A percentile compares a stretch with the other conserved stretches of the same genome.
Conservation (phyloP, 2,797 vertebrate genomes). For the Rhynchotus rufescens region DNA sequence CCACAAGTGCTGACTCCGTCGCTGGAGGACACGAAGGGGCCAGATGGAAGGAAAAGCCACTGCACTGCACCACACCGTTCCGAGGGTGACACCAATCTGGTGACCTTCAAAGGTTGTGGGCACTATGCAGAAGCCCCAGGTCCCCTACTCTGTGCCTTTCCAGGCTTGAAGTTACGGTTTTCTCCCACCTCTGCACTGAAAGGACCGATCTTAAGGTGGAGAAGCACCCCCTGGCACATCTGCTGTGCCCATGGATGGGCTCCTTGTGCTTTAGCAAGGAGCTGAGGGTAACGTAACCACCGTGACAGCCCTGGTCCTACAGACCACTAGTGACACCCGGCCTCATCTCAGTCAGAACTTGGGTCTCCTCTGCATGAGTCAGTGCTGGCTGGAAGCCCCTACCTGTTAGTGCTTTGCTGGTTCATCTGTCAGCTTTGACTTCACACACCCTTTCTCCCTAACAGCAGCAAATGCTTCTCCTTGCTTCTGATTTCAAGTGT, state of each 20-base stretch:
- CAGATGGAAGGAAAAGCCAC: slow-evolving; percentile 54
- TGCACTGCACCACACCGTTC: neutral
- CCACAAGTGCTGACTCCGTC: slow-evolving; percentile 50
- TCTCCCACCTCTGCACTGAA: neutral
- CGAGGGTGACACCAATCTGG: rapidly evolving
- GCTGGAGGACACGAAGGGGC: slow-evolving; percentile 26
- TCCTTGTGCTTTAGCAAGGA: neutral
- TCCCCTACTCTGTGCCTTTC: neutral
- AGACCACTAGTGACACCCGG: neutral
- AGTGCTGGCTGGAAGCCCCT: neutral
- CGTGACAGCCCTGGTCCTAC: neutral
- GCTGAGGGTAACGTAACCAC: neutral
- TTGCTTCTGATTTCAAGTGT: neutral
- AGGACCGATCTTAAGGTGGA: neutral
- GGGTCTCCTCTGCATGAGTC: neutral
- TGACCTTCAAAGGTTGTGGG: neutral
- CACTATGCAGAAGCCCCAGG: neutral
- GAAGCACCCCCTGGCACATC: neutral
- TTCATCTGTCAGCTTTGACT: neutral
- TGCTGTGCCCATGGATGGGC: neutral
- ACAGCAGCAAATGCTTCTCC: neutral
- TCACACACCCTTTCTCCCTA: neutral
- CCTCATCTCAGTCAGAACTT: neutral
- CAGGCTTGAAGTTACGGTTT: neutral
- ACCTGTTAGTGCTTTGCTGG: neutral